Conservation (phyloP, 1,140 invertebrate species). For the Maniola jurtina region DNA sequence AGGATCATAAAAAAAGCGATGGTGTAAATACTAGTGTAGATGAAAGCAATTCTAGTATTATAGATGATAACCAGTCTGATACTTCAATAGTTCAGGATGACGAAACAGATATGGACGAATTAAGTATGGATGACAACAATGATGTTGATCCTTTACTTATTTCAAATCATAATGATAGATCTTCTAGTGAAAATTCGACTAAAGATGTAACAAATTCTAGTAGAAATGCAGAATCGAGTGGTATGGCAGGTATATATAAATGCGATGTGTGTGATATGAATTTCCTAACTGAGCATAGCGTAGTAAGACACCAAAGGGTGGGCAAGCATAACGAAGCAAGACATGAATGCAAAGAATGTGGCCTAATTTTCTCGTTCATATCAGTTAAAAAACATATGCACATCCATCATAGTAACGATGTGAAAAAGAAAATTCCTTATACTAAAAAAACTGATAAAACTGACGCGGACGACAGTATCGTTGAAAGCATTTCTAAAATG, state of each 20-base stretch:
- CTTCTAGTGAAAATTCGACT: too few species aligned
- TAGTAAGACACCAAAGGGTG: too few species aligned
- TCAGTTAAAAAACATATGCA: background rate
- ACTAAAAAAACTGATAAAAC: background rate
- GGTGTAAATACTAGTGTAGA: background rate
- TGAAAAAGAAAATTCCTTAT: background rate
- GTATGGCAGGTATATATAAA: too few species aligned
- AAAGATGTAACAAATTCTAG: too few species aligned
- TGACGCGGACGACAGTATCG: background rate
- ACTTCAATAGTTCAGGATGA: background rate
- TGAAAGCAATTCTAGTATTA: background rate
- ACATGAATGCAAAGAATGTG: background rate
- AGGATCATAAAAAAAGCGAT: background rate
- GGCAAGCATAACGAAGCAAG: too few species aligned
- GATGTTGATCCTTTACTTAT: too few species aligned
- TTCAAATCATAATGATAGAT: too few species aligned
- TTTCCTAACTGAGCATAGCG: too few species aligned
- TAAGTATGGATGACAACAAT: too few species aligned
- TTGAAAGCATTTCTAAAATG: background rate
- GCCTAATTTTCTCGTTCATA: background rate
- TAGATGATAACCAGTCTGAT: background rate
- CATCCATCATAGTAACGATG: background rate
- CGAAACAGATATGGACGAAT: too few species aligned
- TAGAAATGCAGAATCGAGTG: too few species aligned
- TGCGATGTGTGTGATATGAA: too few species aligned